Evolutionary conservation across 2,113 vertebrate genomes (phyloP).

Genomic region (Heterotilapia buettikoferi): DNA sequence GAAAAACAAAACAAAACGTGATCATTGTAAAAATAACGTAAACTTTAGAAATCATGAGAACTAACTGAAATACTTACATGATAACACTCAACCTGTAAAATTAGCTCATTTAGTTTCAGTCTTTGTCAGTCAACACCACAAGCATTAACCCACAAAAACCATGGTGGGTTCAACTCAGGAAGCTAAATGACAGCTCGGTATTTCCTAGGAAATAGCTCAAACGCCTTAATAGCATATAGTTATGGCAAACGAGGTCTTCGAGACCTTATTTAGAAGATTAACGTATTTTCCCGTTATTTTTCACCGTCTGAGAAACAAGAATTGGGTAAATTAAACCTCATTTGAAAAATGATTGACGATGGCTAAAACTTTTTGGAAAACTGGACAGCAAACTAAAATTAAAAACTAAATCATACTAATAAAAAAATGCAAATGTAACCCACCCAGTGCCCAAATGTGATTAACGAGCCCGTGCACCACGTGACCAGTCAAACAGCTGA

Average conservation of each 20-base stretch:
- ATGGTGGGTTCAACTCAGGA: neutral
- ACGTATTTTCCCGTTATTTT: neutral
- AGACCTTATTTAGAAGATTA: neutral
- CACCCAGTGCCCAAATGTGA: neutral
- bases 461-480: neutral
- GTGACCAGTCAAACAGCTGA: neutral
- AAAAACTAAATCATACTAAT: neutral
- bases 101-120: neutral
- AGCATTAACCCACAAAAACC: neutral
- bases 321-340: neutral
- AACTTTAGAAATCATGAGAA: neutral
- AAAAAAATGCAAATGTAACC: neutral
- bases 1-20: neutral
- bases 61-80: neutral
- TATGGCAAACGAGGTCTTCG: accelerated
- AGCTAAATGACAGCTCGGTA: neutral
- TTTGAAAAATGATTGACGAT: neutral
- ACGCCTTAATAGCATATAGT: neutral
- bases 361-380: neutral
- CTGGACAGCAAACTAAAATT: neutral
- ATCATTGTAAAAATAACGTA: neutral
- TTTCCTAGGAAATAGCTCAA: neutral
- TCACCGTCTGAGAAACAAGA: neutral
- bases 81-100: neutral
- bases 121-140: neutral